Conservation (phyloP, 2,888 invertebrate species). For the Drosophila mimetica region DNA sequence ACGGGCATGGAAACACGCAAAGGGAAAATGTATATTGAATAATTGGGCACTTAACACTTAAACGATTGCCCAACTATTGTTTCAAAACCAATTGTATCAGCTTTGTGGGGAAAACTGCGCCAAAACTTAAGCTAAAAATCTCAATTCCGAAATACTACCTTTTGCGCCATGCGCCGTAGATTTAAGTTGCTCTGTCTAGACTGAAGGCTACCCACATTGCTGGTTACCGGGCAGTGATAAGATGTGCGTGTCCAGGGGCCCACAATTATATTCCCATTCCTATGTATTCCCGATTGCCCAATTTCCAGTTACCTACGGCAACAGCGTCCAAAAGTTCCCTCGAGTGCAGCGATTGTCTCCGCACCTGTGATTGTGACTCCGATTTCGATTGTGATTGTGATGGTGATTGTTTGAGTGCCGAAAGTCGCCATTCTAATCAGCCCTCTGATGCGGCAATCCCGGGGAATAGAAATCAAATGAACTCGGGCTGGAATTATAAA, state of each 20-base stretch:
- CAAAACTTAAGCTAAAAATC: neutral
- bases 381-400: neutral
- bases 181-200: neutral
- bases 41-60: neutral
- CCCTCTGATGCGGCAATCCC: conserved; percentile 27
- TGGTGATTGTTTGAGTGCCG: neutral
- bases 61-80: neutral
- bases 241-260: conserved; percentile 37
- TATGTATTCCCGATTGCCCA: conserved; percentile 6
- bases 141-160: neutral
- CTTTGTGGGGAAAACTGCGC: neutral
- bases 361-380: conserved; percentile 6
- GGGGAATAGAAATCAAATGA: conserved; percentile 1
- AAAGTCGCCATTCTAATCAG: conserved; percentile 32
- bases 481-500: neutral
- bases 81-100: neutral
- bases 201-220: conserved; percentile 24
- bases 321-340: conserved; percentile 16
- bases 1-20: conserved; percentile 13
- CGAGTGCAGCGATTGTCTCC: conserved; percentile 26
- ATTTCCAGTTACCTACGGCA: conserved; percentile 41
- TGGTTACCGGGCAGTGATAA: conserved; percentile 62
- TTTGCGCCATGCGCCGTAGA: neutral
- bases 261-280: neutral
- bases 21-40: neutral